These are phyloP conservation scores for Platycercus adscitus DNA, from an alignment of 2,113 vertebrate species.

Conservation along the genomic window DNA sequence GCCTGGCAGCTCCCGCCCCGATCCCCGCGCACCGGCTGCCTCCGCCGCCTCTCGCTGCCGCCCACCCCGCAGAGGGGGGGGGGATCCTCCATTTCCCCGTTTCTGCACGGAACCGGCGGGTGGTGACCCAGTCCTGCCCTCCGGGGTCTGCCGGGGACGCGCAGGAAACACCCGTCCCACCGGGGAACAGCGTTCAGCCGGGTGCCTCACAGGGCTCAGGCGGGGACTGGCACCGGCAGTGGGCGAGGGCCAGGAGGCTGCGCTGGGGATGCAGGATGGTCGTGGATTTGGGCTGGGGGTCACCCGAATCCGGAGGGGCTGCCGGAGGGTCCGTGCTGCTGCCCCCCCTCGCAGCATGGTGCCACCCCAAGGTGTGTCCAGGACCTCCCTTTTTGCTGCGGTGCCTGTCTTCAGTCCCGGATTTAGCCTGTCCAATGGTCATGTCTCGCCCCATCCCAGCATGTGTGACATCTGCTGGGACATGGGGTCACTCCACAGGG, in stretches of 20 bases:
- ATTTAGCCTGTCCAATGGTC: background rate
- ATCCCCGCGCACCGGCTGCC: background rate
- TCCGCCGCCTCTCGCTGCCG: background rate
- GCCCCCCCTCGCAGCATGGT: fast-evolving
- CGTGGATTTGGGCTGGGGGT: background rate
- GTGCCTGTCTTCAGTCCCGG: too few relatives aligned
- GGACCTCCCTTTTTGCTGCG: background rate
- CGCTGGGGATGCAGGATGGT: too few relatives aligned
- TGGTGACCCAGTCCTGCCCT: background rate
- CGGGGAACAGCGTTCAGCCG: too few relatives aligned
- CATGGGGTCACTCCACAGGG: background rate
- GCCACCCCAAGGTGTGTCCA: fast-evolving
- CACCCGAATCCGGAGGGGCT: background rate
- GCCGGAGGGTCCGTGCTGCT: too few relatives aligned
- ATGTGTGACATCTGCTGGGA: background rate
- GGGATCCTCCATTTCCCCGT: background rate
- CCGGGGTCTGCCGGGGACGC: background rate
- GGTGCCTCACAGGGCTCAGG: background rate
- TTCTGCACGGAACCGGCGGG: background rate
- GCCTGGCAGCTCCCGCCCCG: background rate
- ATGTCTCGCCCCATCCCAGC: background rate
- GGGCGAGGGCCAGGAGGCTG: background rate
- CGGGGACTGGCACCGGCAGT: background rate
- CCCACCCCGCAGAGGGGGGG: too few relatives aligned
- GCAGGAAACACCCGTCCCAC: background rate